These are phyloP conservation scores for Sphaerodactylus townsendi DNA, from an alignment of 2,113 vertebrate species.

Conservation along the genomic window DNA sequence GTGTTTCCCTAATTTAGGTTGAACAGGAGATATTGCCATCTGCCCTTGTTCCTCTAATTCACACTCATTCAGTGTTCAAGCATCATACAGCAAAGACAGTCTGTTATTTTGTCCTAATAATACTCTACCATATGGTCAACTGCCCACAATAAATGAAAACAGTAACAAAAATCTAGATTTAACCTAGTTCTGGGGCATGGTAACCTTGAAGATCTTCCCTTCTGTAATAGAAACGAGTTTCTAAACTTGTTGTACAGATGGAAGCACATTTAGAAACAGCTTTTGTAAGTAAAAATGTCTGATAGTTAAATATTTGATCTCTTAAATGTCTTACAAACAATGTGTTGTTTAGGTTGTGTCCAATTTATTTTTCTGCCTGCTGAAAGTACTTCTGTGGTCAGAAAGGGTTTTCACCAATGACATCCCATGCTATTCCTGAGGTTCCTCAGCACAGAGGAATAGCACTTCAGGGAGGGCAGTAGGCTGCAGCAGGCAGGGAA, in stretches of 20 bases:
- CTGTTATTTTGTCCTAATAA: not conserved
- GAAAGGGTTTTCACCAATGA: too few species aligned
- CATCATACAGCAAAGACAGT: not conserved
- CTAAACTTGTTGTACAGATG: not conserved
- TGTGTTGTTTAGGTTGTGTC: not conserved
- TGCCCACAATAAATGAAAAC: not conserved
- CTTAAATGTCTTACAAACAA: not conserved
- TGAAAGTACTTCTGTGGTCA: too few species aligned
- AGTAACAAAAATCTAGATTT: constrained; percentile 14
- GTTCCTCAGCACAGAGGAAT: too few species aligned
- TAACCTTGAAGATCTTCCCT: constrained; percentile 21
- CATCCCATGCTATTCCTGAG: too few species aligned
- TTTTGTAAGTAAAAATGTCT: not conserved
- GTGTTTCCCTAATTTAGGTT: not conserved
- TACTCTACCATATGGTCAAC: constrained; percentile 18
- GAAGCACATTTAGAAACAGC: not conserved
- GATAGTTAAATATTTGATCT: not conserved
- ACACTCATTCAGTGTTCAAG: constrained; percentile 11
- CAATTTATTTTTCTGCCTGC: too few species aligned
- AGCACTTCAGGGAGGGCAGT: too few species aligned
- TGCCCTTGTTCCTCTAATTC: not conserved
- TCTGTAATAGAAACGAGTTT: not conserved
- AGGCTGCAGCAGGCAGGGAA: too few species aligned
- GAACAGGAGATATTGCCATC: not conserved
- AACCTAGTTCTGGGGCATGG: constrained; percentile 18